Conservation (phyloP, 1,140 invertebrate genomes). For the Pogonomyrmex barbatus region DNA sequence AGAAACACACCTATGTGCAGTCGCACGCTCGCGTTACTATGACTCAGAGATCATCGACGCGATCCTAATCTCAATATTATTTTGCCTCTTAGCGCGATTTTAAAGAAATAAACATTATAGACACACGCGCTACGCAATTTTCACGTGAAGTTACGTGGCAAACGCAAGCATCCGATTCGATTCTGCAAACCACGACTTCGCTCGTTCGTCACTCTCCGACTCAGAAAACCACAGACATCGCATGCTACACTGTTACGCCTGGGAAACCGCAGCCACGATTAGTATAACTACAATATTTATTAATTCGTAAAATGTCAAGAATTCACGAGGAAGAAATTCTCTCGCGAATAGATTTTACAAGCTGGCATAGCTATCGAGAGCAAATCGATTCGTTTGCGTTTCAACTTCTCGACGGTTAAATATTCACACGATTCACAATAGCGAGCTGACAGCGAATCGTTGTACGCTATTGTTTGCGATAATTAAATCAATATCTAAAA, state of each 20-base stretch:
- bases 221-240: slow-evolving; percentile 35
- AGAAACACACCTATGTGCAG: slow-evolving; percentile 65
- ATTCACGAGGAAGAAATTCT: not conserved
- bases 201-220: slow-evolving; percentile 53
- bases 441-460: not conserved
- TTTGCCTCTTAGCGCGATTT: slow-evolving; percentile 38
- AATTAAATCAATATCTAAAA: slow-evolving; percentile 16
- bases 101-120: slow-evolving; percentile 37
- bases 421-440: not conserved
- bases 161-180: not conserved
- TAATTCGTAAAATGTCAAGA: slow-evolving; percentile 48
- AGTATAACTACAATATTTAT: slow-evolving; percentile 27
- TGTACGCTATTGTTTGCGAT: not conserved
- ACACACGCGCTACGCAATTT: not conserved
- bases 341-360: not conserved
- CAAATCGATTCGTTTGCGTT: not conserved
- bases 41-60: slow-evolving; percentile 63
- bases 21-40: slow-evolving; percentile 37
- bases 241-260: slow-evolving; percentile 38
- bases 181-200: not conserved
- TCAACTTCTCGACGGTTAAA: not conserved
- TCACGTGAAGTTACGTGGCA: not conserved
- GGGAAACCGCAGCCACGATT: slow-evolving; percentile 52
- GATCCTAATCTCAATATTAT: slow-evolving; percentile 63
- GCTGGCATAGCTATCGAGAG: not conserved